These are phyloP conservation scores for Cheilosia vulpina DNA, from an alignment of 2,888 invertebrate genomes.

Conservation along the genomic window DNA sequence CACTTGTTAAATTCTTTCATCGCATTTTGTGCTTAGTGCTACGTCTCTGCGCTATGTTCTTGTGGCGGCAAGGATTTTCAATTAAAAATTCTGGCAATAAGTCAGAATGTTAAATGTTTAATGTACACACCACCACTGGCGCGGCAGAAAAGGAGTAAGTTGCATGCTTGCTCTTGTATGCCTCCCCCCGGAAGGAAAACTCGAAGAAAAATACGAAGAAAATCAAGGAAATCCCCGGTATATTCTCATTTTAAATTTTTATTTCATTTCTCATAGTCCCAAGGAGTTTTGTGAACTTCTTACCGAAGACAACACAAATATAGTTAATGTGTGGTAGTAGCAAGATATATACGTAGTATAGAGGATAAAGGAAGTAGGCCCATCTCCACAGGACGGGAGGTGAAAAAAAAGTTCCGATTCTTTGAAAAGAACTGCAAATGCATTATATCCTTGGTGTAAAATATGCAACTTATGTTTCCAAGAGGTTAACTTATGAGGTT, in stretches of 20 bases:
- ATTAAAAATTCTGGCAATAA: conserved; percentile 75
- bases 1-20: conserved; percentile 73
- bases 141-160: conserved; percentile 31
- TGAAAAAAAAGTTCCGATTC: not conserved
- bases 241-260: conserved; percentile 42
- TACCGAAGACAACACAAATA: conserved; percentile 32
- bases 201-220: conserved; percentile 22
- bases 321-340: not conserved
- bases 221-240: conserved; percentile 38
- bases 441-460: conserved; percentile 27
- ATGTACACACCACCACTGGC: conserved; percentile 35
- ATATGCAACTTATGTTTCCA: conserved; percentile 26
- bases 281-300: conserved; percentile 40
- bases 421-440: conserved; percentile 14
- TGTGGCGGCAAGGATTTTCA: conserved; percentile 65
- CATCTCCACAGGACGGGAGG: not conserved
- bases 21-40: conserved; percentile 18
- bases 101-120: conserved; percentile 74
- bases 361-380: conserved; percentile 1
- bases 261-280: conserved; percentile 37
- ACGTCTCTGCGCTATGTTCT: not conserved
- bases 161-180: not conserved
- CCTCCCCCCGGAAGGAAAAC: not conserved
- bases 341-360: not conserved
- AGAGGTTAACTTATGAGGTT: conserved; percentile 9